Evolutionary conservation across 1,140 invertebrate species (phyloP), one percentile per base, ranked within the genome.

Genomic region (Zaprionus kolodkinae): DNA sequence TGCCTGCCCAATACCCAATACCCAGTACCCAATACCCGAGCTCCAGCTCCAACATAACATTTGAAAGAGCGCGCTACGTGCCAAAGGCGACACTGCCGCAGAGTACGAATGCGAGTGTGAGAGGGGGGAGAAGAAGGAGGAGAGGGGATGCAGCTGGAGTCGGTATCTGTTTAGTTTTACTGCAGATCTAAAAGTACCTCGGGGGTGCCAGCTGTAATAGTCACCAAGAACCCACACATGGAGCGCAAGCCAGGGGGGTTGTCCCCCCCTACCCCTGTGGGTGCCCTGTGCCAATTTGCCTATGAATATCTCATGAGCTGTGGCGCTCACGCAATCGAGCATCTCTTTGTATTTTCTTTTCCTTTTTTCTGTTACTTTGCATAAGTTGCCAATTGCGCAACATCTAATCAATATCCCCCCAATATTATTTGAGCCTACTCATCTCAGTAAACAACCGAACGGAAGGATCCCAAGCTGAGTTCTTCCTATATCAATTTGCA

Each of bases 221-320:
- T 54, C 52, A 35, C 64, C 30, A 57, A 48, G 43, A 60, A 45
- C 30, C 11, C 21, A 13, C 10, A 33, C 15, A 57, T 1, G 3
- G 12, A 21, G 6, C 6, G 7, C 7, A 13, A 21, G 12, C 36
- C 4, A 45, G 27, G 1, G 36, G 13, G 11, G 11, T 21, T 21
- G 21, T 21, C 21, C 21, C 21, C 21, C 2, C 21, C 38, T n/a
- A n/a, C n/a, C 6, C 11, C 3, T 30, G 27, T 30, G 27, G 48
- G 21, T 38, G 50, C 15, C 6, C 7, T 73, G 17, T 67, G 64
- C 54, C 40, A 45, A 59, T 30, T 73, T 61, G 67, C 40, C 82
- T 66, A 85, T 85, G 79, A 85, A 85, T 85, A 81, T 76, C 76
- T 56, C 79, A 85, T 85, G 76, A 85, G 83, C 62, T 67, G 36